A percentile compares a stretch with the other conserved stretches of the same genome.
phyloP scores from a whole-genome alignment of 1,140 invertebrate genomes.

The Subanguina moxae region DNA sequence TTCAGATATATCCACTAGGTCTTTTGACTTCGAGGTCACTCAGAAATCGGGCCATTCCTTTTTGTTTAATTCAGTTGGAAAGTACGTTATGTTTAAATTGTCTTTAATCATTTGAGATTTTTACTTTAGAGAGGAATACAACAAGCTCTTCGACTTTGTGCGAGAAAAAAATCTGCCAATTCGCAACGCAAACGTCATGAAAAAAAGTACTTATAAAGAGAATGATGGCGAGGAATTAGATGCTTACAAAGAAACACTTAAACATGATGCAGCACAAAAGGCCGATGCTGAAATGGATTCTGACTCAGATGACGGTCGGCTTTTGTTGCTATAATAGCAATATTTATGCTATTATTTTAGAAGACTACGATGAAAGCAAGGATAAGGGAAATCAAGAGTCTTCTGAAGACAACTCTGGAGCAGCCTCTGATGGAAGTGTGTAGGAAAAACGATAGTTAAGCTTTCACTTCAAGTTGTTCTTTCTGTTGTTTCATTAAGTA shows the following conservation, averaged over 20 bases:
- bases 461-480: no score
- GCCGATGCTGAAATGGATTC: slow-evolving; percentile 41
- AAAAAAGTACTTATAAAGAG: slow-evolving; percentile 71
- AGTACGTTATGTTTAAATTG: slow-evolving; percentile 61
- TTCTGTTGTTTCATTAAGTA: no score
- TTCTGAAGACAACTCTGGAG: slow-evolving; percentile 43
- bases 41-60: slow-evolving; percentile 81
- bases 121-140: slow-evolving; percentile 77
- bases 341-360: slow-evolving; percentile 11
- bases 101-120: background rate
- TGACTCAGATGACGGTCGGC: slow-evolving; percentile 51
- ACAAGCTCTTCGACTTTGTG: slow-evolving; percentile 90
- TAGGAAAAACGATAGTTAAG: no score
- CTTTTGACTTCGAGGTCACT: slow-evolving; percentile 97
- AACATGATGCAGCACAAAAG: slow-evolving; percentile 69
- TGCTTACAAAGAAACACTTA: slow-evolving; percentile 89
- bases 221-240: slow-evolving; percentile 86
- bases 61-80: slow-evolving; percentile 96
- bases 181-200: slow-evolving; percentile 81
- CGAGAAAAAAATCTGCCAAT: slow-evolving; percentile 85
- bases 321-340: background rate
- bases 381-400: slow-evolving; percentile 60
- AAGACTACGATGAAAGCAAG: slow-evolving; percentile 56
- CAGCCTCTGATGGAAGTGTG: background rate
- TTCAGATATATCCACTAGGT: slow-evolving; percentile 84